Percentiles rank a stretch among this genome's conserved stretches.
These are phyloP conservation scores for Oreohelix idahoensis DNA, from an alignment of 1,140 invertebrate species.

Conservation along the genomic window DNA sequence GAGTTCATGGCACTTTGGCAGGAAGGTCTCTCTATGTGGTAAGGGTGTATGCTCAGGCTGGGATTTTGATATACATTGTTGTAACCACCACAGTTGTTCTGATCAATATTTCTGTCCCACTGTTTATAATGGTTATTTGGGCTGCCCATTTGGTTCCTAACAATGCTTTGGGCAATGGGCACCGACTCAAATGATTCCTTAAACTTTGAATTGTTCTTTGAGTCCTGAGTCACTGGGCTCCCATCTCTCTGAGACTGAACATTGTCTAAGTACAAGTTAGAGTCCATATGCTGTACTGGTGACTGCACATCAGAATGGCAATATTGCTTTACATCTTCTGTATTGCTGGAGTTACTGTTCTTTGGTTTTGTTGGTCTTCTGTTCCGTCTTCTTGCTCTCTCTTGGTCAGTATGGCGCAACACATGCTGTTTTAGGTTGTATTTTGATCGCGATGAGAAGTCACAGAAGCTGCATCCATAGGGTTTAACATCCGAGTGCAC, in stretches of 20 bases:
- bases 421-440: conserved; percentile 28
- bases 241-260: not conserved
- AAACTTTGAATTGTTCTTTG: not conserved
- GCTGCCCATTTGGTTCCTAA: not conserved
- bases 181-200: not conserved
- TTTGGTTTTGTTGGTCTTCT: not conserved
- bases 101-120: not conserved
- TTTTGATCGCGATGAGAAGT: conserved; percentile 21
- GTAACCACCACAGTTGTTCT: not conserved
- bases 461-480: conserved; percentile 13
- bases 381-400: not conserved
- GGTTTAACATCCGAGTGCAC: conserved; percentile 23
- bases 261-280: not conserved
- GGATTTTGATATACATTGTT: not conserved
- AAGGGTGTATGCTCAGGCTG: not conserved
- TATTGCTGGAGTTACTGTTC: not conserved
- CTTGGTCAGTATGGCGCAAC: conserved; percentile 19
- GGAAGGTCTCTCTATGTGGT: not conserved
- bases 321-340: not conserved
- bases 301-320: not conserved
- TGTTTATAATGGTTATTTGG: not conserved
- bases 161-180: not conserved
- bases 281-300: not conserved
- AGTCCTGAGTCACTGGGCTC: not conserved
- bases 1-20: not conserved